These are phyloP conservation scores for Dunckerocampus dactyliophorus DNA, from an alignment of 2,113 vertebrate genomes.

Conservation along the genomic window DNA sequence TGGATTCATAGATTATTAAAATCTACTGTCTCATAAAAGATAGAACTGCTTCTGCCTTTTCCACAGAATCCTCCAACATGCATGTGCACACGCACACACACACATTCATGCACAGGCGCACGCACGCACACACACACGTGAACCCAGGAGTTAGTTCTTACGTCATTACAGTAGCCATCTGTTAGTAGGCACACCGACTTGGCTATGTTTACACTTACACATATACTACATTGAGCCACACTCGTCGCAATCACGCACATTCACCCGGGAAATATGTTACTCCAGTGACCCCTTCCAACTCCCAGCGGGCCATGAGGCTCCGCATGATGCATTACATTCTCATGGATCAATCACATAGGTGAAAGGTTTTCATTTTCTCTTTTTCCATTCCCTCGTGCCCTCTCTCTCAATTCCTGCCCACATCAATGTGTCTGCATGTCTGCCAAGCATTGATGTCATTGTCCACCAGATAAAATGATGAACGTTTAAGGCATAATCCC, in stretches of 20 bases:
- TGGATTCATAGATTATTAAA: too few relatives aligned
- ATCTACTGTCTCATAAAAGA: not conserved
- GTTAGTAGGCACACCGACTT: slow-evolving; percentile 53
- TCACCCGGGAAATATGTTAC: slow-evolving; percentile 12
- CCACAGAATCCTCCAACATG: slow-evolving; percentile 17
- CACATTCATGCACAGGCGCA: slow-evolving; percentile 7
- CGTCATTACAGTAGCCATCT: slow-evolving; percentile 69
- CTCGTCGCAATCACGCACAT: slow-evolving; percentile 5
- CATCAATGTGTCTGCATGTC: slow-evolving; percentile 34
- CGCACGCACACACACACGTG: slow-evolving; percentile 44
- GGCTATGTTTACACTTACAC: slow-evolving; percentile 34
- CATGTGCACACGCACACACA: slow-evolving; percentile 40
- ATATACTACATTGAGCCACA: not conserved
- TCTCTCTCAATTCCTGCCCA: slow-evolving; percentile 43
- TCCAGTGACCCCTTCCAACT: slow-evolving; percentile 14
- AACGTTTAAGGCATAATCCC: slow-evolving; percentile 65
- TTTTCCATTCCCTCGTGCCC: slow-evolving; percentile 12
- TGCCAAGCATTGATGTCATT: slow-evolving; percentile 67
- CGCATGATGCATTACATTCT: slow-evolving; percentile 22
- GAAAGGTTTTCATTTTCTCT: slow-evolving; percentile 30
- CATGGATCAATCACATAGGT: slow-evolving; percentile 19
- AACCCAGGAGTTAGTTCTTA: slow-evolving; percentile 62
- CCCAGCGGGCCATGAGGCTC: slow-evolving; percentile 12
- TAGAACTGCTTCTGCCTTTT: not conserved
- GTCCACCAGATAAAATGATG: slow-evolving; percentile 65